Percentiles rank a stretch among this genome's conserved stretches.
These are phyloP conservation scores for Muraenolepis orangiensis DNA, from an alignment of 2,797 vertebrate genomes.

Conservation along the genomic window DNA sequence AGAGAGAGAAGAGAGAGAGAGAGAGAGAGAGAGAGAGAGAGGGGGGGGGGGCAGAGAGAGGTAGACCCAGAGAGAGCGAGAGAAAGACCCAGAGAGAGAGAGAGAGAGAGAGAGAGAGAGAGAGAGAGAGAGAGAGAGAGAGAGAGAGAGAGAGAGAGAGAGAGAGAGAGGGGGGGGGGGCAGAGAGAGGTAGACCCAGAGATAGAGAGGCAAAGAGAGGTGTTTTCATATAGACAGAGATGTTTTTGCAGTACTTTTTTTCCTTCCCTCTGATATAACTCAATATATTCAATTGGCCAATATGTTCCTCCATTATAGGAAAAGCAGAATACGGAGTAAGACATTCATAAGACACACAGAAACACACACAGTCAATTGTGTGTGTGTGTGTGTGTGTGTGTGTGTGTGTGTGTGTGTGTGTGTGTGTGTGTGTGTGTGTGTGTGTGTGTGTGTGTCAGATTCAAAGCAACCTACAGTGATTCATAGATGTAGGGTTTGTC, in stretches of 20 bases:
- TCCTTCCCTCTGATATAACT: neutral
- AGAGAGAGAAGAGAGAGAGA: neutral
- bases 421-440: conserved; percentile 10
- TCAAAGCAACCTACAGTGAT: no score
- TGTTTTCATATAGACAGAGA: no score
- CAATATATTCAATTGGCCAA: neutral
- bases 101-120: no score
- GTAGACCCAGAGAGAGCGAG: no score
- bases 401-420: neutral
- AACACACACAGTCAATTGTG: no score
- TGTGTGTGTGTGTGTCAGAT: conserved; percentile 53
- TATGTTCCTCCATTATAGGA: no score
- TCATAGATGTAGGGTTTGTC: no score
- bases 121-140: neutral
- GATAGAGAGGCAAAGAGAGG: no score
- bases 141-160: no score
- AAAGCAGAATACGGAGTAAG: no score
- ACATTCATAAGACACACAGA: no score
- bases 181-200: neutral
- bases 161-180: no score
- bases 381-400: conserved; percentile 8
- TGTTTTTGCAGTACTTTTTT: neutral
- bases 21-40: neutral
- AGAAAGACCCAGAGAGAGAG: neutral
- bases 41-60: neutral